Evolutionary conservation across 2,113 vertebrate genomes (phyloP).

Genomic region (Oxygymnocypris stewartii): DNA sequence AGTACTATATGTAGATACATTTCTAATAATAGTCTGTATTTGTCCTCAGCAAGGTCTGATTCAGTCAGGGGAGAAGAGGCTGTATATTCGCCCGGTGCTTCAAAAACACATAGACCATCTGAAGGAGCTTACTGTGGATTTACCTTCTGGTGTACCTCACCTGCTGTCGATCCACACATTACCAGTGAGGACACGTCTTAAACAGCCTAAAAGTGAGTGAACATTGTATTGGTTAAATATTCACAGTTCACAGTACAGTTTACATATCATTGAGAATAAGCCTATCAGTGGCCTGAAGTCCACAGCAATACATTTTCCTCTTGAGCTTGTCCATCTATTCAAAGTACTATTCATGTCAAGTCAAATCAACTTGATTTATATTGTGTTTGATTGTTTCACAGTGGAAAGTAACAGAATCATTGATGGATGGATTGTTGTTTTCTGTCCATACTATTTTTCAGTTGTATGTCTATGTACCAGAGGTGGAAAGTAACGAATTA

Average conservation of each 20-base stretch:
- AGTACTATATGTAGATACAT: not conserved
- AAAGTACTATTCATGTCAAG: not conserved
- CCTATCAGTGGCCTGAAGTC: not conserved
- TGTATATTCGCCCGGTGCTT: slow-evolving; percentile 52
- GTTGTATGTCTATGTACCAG: too few relatives aligned
- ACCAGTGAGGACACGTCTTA: slow-evolving; percentile 5
- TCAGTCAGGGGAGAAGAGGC: slow-evolving; percentile 16
- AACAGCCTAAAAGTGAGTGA: slow-evolving; percentile 42
- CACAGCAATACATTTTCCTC: not conserved
- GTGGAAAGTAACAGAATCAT: not conserved
- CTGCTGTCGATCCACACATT: slow-evolving; percentile 27
- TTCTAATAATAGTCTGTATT: not conserved
- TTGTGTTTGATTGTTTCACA: not conserved
- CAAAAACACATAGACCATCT: slow-evolving; percentile 38
- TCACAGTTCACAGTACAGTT: not conserved
- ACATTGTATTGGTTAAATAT: not conserved
- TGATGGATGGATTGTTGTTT: not conserved
- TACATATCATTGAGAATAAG: not conserved
- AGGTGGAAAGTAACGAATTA: too few relatives aligned
- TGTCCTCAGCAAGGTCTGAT: slow-evolving; percentile 53
- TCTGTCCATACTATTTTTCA: not conserved
- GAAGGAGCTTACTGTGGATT: not conserved
- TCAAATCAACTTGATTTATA: too few relatives aligned
- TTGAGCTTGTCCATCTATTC: not conserved
- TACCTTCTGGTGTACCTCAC: slow-evolving; percentile 32